Base-by-base conservation (phyloP, 2,113 vertebrate species). In the Taxidea taxus region DNA sequence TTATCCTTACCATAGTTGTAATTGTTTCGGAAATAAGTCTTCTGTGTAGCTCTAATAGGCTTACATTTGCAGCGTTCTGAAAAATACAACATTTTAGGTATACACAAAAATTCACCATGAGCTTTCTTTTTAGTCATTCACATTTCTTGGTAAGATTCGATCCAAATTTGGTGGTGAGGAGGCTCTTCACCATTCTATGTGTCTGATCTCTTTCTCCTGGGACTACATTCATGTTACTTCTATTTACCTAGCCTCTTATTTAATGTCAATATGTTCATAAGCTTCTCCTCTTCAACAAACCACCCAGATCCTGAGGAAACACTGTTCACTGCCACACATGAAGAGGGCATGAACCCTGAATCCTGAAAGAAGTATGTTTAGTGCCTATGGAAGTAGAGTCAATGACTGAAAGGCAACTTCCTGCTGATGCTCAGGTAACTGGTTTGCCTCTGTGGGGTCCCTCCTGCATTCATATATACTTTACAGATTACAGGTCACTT, bases 1-100 rank as follows among this genome's bases (percentile, higher is more conserved):
- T 87, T 85, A 66, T 6, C 96, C 99, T 99, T 98, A 99, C 99
- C 99, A 0, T 99, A 99, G 98, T 99, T 99, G 58, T 99, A 99
- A 98, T 99, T 99, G 98, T 99, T 99, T 97, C 98, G 99, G 87
- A 98, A 86, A 68, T 99, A 99, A 34, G 98, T 99, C 98, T 99
- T 99, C 98, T 99, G 98, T 84, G 94, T 98, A 49, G 99, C 99
- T 98, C 98, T 99, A 42, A 99, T 97, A 2, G 98, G 98, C 94
- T 99, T 99, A 98, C 99, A 99, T 96, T 98, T 99, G 98, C 99
- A 99, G 94, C 98, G 99, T 75, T 99, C 99, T 99, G 90, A 23
- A 98, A 97, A 97, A 98, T 2, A 94, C 16, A 94, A 86, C 21
- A 94, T 64, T 92, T 86, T 87, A 80, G 9, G 6, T 15, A 49